phyloP scores from a whole-genome alignment of 2,888 invertebrate species.

The Tipula helvola region DNA sequence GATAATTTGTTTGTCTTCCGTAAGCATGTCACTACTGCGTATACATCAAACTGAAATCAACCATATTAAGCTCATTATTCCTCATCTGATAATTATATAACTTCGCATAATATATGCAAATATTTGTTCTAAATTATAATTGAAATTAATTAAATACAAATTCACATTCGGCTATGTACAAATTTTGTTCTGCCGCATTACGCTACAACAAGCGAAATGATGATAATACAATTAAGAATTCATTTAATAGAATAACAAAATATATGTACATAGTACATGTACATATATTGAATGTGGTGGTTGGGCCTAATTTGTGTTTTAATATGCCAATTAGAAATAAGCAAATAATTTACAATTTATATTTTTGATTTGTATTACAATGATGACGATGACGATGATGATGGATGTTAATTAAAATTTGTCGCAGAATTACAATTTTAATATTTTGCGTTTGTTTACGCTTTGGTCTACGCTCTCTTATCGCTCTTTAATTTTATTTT shows the following conservation, averaged over 20 bases:
- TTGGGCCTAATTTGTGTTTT: not conserved
- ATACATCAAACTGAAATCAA: too few relatives aligned
- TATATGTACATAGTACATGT: not conserved
- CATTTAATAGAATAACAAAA: not conserved
- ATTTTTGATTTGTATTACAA: not conserved
- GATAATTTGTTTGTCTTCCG: too few relatives aligned
- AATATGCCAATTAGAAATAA: not conserved
- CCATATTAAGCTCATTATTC: too few relatives aligned
- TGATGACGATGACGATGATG: not conserved
- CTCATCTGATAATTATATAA: too few relatives aligned
- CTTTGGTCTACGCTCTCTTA: not conserved
- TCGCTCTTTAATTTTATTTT: not conserved
- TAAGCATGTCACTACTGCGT: too few relatives aligned
- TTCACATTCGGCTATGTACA: not conserved
- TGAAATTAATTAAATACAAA: not conserved
- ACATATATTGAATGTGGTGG: not conserved
- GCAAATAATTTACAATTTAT: not conserved
- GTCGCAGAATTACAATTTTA: not conserved
- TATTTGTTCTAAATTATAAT: not conserved
- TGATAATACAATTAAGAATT: not conserved
- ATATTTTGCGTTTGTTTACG: not conserved
- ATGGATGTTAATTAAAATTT: not conserved
- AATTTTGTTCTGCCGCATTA: not conserved
- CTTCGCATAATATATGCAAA: not conserved
- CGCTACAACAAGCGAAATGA: not conserved